Percentiles rank a stretch among this genome's conserved stretches.
Conservation (phyloP, 2,113 vertebrate genomes). For the Xyliphius kryptos region DNA sequence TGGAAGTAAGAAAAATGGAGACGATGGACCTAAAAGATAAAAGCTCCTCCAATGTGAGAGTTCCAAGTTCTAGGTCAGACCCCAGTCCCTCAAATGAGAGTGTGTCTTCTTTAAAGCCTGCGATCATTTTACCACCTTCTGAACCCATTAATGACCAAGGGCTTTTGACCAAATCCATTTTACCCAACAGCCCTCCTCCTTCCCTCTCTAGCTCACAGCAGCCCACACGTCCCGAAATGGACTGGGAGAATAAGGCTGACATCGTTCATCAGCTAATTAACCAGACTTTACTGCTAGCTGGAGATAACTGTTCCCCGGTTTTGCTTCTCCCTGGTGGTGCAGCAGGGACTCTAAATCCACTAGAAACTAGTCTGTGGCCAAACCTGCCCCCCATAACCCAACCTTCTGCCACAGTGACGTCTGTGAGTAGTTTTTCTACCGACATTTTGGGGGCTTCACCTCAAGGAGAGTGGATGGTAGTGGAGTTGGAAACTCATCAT, state of each 20-base stretch:
- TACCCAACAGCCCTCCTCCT: conserved; percentile 14
- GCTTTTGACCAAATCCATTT: background rate
- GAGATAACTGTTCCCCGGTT: conserved; percentile 58
- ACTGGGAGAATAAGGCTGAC: conserved; percentile 68
- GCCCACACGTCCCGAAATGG: conserved; percentile 57
- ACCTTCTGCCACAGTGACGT: conserved; percentile 83
- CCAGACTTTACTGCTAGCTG: conserved; percentile 72
- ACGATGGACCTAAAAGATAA: conserved; percentile 13
- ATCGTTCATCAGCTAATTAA: conserved; percentile 84
- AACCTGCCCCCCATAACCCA: conserved; percentile 75
- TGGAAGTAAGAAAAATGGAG: background rate
- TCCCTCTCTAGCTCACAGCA: conserved; percentile 42
- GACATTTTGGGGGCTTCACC: conserved; percentile 73
- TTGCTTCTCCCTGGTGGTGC: conserved; percentile 54
- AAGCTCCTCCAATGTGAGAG: background rate
- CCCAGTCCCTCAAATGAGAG: conserved; percentile 11
- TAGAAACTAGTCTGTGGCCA: conserved; percentile 81
- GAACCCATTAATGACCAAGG: background rate
- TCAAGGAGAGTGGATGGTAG: conserved; percentile 87
- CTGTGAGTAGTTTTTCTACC: conserved; percentile 83
- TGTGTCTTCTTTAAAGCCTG: background rate
- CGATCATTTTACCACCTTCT: background rate
- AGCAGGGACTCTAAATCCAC: conserved; percentile 70
- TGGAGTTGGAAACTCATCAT: conserved; percentile 87
- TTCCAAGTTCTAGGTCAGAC: conserved; percentile 9